Evolutionary conservation across 1,140 invertebrate species (phyloP).

Genomic region (Trichonephila clavipes): DNA sequence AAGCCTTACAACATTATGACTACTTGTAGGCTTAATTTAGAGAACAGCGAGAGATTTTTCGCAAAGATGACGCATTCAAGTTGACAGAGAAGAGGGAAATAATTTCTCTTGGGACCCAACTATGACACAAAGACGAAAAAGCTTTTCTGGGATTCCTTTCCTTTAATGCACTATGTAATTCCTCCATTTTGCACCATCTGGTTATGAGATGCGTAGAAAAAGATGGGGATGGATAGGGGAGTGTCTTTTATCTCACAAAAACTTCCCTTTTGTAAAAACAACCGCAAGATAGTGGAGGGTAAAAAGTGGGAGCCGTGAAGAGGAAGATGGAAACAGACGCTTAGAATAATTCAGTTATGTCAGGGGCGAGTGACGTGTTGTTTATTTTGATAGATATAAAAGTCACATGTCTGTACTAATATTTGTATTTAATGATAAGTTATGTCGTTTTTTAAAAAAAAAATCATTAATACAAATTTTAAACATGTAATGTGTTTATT

Average conservation of each 20-base stretch:
- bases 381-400: not conserved
- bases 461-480: no score
- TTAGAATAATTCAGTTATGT: slow-evolving; percentile 9
- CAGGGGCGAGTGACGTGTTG: not conserved
- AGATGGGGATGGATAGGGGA: not conserved
- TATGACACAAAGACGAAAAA: not conserved
- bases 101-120: not conserved
- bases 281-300: not conserved
- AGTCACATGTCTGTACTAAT: not conserved
- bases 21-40: no score
- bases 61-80: not conserved
- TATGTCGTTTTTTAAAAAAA: no score
- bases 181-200: not conserved
- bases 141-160: no score
- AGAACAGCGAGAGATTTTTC: not conserved
- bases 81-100: not conserved
- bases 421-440: not conserved
- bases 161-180: not conserved
- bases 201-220: no score
- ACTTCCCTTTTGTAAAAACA: not conserved
- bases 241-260: slow-evolving; percentile 4
- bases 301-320: not conserved
- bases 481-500: no score
- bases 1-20: no score
- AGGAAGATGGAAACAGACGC: not conserved